Evolutionary conservation across 2,113 vertebrate genomes (phyloP), one percentile per base, ranked within the genome.

Genomic region (Macrotus californicus): DNA sequence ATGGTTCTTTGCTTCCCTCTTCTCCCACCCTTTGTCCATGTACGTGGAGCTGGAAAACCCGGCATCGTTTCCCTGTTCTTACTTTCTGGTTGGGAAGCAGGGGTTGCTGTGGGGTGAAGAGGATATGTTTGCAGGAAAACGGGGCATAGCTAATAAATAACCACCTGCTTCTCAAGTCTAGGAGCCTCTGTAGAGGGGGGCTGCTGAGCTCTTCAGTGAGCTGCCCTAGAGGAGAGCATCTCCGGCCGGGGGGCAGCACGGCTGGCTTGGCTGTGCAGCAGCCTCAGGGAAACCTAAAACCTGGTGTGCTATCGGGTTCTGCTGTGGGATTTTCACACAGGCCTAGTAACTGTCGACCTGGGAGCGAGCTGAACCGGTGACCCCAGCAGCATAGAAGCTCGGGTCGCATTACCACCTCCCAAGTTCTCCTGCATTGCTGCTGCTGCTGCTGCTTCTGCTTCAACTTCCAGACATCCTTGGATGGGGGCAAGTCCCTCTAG

Each of bases 221-320:
- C 29, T 12, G 13, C n/a, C 31, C 26, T 64, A 13, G 69, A 50
- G 76, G 16, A 41, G 50, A 61, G 59, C 21, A 70, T 22, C 36
- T 29, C 48, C 31, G 8, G 9, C 9, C 76, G 14, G 11, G 14
- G 52, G 19, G 76, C 24, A 15, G 87, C n/a, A 39, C 14, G 41
- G 67, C 39, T 7, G 3, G 39, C 64, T 34, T 21, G 19, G 46
- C 54, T 6, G 56, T 26, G 26, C 9, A 26, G 73, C 56, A 54
- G 26, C 54, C 70, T 41, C 6, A 12, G 36, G 31, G 54, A 96
- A 86, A 80, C 34, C 50, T 81, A 66, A 94, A 83, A 79, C 93
- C 34, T 0, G 3, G 43, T 29, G 31, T 75, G 81, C 88, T 66
- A 13, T 36, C 0, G 9, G 43, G 36, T 92, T 82, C 34, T 43